These are phyloP conservation scores for Aelia acuminata DNA, from an alignment of 2,888 invertebrate genomes.

Conservation along the genomic window DNA sequence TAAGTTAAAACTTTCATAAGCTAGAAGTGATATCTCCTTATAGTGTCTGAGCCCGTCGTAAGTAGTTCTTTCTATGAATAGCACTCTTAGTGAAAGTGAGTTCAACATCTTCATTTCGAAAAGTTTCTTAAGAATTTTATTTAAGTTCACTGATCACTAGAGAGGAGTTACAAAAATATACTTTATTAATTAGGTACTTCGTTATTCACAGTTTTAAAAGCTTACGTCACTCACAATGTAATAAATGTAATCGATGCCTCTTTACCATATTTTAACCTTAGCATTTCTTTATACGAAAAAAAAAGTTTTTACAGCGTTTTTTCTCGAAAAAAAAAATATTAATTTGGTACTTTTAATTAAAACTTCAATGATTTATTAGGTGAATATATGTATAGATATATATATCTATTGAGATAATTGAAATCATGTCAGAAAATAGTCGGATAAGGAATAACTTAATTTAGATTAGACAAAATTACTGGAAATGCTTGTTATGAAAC, in stretches of 20 bases:
- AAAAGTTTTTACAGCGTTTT: neutral
- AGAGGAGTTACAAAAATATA: neutral
- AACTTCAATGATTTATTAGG: no score
- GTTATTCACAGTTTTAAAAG: neutral
- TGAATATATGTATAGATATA: no score
- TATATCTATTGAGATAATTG: no score
- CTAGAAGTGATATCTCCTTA: neutral
- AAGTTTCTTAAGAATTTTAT: neutral
- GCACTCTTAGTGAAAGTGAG: neutral
- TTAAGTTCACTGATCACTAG: neutral
- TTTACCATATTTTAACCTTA: neutral
- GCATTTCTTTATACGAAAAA: neutral
- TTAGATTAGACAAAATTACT: no score
- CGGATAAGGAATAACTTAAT: no score
- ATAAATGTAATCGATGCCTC: neutral
- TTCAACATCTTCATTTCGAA: neutral
- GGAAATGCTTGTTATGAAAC: no score
- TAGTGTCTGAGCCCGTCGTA: neutral
- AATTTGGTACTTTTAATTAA: no score
- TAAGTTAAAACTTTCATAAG: neutral
- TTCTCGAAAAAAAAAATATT: no score
- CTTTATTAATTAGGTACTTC: neutral
- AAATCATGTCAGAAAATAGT: no score
- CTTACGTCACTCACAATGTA: neutral
- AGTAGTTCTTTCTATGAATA: neutral